A percentile compares a stretch with the other conserved stretches of the same genome.
Evolutionary conservation across 2,797 vertebrate genomes (phyloP).

Genomic region (Halcyon leucocephala): DNA sequence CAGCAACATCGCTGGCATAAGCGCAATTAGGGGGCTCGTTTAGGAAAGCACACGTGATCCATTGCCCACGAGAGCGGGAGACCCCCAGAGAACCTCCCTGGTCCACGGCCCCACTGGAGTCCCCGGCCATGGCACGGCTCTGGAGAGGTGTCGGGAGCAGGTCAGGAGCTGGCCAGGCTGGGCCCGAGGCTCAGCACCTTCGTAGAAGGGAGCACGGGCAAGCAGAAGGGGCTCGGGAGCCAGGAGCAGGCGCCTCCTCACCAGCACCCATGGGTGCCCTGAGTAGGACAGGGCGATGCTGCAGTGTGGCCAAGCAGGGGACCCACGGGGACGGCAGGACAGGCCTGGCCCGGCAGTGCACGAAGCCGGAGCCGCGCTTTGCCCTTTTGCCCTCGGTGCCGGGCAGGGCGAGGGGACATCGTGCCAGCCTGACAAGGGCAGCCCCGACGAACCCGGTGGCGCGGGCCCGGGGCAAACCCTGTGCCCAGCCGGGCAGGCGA

Average conservation of each 20-base stretch:
- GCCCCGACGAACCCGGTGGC: background rate
- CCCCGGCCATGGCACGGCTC: rapidly evolving
- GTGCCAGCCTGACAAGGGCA: background rate
- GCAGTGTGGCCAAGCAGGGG: background rate
- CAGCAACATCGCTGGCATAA: background rate
- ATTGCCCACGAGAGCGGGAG: background rate
- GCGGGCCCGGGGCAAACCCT: background rate
- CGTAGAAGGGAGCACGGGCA: background rate
- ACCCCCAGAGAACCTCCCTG: background rate
- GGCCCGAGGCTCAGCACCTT: background rate
- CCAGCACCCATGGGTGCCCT: background rate
- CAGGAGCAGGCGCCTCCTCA: background rate
- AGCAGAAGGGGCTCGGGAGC: background rate
- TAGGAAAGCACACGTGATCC: background rate
- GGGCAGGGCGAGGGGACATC: background rate
- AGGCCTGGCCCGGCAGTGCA: background rate
- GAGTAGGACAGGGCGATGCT: background rate
- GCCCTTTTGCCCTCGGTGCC: background rate
- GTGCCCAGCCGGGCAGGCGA: background rate
- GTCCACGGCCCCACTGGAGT: rapidly evolving
- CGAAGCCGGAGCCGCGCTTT: background rate
- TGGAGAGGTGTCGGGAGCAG: background rate
- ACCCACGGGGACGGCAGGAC: background rate
- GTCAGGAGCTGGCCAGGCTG: background rate
- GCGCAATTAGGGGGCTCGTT: background rate